Conservation (phyloP, 2,888 invertebrate species). For the Lomographa bimaculata region DNA sequence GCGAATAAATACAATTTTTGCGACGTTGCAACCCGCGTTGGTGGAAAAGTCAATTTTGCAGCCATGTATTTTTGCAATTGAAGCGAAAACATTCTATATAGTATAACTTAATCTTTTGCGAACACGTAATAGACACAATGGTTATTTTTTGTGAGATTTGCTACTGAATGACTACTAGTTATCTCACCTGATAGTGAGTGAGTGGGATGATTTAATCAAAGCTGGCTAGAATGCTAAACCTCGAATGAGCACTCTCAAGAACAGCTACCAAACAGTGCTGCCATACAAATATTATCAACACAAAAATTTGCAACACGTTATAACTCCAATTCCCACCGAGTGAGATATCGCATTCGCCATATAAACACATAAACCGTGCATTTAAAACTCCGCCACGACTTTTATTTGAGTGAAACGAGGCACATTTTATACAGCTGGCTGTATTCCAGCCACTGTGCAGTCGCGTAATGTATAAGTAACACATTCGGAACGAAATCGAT, state of each 20-base stretch:
- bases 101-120: no score
- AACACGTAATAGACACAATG: not conserved
- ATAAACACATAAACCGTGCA: conserved; percentile 31
- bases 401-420: conserved; percentile 34
- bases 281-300: conserved; percentile 5
- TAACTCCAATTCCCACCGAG: no score
- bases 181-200: no score
- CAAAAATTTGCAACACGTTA: conserved; percentile 7
- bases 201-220: no score
- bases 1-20: conserved; percentile 11
- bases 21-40: not conserved
- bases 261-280: not conserved
- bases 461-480: conserved; percentile 29
- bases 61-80: no score
- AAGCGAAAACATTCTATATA: no score
- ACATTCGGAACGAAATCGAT: conserved; percentile 21
- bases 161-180: no score
- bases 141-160: no score
- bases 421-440: conserved; percentile 33
- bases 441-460: conserved; percentile 28
- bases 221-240: no score
- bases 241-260: no score
- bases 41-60: not conserved
- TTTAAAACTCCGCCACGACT: conserved; percentile 36
- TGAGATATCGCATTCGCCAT: conserved; percentile 28